Evolutionary conservation across 2,113 vertebrate species (phyloP), one percentile per base, ranked within the genome.

Genomic region (Recurvirostra avosetta): DNA sequence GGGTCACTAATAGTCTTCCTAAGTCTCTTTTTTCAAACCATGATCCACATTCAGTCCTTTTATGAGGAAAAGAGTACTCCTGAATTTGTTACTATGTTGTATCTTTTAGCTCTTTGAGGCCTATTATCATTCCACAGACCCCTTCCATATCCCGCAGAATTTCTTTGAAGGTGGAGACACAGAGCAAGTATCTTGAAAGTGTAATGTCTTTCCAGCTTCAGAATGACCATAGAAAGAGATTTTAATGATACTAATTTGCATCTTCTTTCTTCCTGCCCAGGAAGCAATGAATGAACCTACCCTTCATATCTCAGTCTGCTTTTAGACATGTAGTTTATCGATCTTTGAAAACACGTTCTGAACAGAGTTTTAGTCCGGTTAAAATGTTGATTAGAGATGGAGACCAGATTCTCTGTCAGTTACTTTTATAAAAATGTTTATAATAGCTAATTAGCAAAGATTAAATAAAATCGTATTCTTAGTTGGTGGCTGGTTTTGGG

Each of bases 401-500:
- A 77, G 10, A 78, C 2, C 10, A 68, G 9, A 47, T 38, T 5
- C 2, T 59, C 4, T 45, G 25, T 10, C 50, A 62, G 19, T n/a
- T 59, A 61, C 16, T 70, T 74, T 41, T 58, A 45, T 27, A 36
- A 74, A 91, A 55, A 70, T 12, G 1, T 74, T 45, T 63, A 12
- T 40, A 66, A 67, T 21, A 62, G 63, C 8, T 38, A n/a, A 29
- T 32, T 50, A 78, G 0, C 3, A 41, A 47, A 16, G 1, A 56
- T 61, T 59, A 65, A 85, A 65, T 17, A 40, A 67, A 80, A 74
- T 68, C 0, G 12, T 50, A 27, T 59, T 63, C 4, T 50, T 67
- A 3, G 2, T 11, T 62, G 3, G 16, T 40, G 2, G 2, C 55
- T 52, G 14, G 2, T 23, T 49, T 23, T 3, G 22, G 22, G 49